Evolutionary conservation across 2,888 invertebrate species (phyloP), one percentile per base, ranked within the genome.

Genomic region (Rhamnusium bicolor): DNA sequence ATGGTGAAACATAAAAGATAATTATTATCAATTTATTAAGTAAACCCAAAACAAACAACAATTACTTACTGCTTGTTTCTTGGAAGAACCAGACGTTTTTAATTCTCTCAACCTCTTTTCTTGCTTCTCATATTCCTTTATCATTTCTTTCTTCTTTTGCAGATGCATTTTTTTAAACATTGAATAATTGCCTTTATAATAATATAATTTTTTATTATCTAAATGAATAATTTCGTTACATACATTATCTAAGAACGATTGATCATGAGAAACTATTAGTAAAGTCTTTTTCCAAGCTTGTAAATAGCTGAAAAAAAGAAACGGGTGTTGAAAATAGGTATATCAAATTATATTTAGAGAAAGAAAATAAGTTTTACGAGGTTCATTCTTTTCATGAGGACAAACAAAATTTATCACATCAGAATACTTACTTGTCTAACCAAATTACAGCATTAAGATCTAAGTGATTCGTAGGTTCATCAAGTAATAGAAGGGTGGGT

Each of bases 391-490:
- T n/a, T n/a, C n/a, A n/a, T 24, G 24, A 24, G 2, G 24, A 24
- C 2, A 4, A 4, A 24, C 24, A 24, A 24, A 6, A 6, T 24
- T 24, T 24, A 24, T 24, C 2, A 24, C 6, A 24, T 24, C 2
- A 24, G 6, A 4, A 24, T 32, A 89, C 93, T 91, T 89, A 96
- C 94, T 99, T 99, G 87, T 99, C 99, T 70, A 99, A 91, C 99
- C 99, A 99, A 91, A 99, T 99, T 62, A 99, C 99, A 79, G 99
- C 99, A 86, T 99, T 99, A 72, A 99, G 91, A 91, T 99, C 99
- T 83, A 99, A 93, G 89, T 99, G 99, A 90, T 99, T 99, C 0
- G 99, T 99, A 78, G 99, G 99, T 91, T 99, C 99, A 89, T 99
- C 99, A 32, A 99, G 93, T 87, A 99, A 90, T 24, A 99, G 89